phyloP scores from a whole-genome alignment of 2,888 invertebrate genomes.

The Trissolcus japonicus region DNA sequence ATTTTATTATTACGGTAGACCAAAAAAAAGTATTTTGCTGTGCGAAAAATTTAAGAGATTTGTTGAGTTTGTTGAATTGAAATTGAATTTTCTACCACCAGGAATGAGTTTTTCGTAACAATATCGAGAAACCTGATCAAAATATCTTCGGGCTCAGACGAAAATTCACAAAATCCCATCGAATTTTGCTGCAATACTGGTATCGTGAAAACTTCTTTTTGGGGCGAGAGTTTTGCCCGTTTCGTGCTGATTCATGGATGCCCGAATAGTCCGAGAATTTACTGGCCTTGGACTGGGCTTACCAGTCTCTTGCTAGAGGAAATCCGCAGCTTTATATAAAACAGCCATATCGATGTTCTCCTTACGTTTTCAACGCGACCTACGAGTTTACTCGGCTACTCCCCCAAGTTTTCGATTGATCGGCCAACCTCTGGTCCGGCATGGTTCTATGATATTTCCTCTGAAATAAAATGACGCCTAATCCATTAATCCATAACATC shows the following conservation, averaged over 20 bases:
- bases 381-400: conserved; percentile 54
- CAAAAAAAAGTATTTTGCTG: not conserved
- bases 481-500: conserved; percentile 30
- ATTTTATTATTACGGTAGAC: not conserved
- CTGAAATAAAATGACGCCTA: not conserved
- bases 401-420: conserved; percentile 63
- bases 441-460: not conserved
- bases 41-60: not conserved
- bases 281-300: conserved; percentile 28
- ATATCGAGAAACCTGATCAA: conserved; percentile 21
- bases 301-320: conserved; percentile 22
- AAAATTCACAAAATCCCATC: conserved; percentile 27
- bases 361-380: conserved; percentile 19
- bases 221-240: conserved; percentile 9
- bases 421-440: conserved; percentile 47
- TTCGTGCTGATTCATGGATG: conserved; percentile 31
- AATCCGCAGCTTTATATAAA: conserved; percentile 35
- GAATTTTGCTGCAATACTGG: conserved; percentile 23
- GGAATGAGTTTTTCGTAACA: not conserved
- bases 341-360: conserved; percentile 34
- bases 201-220: conserved; percentile 19
- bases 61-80: conserved; percentile 1
- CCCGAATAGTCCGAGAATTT: conserved; percentile 32
- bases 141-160: conserved; percentile 22
- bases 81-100: conserved; percentile 2